Evolutionary conservation across 2,113 vertebrate species (phyloP), one percentile per base, ranked within the genome.

Genomic region (Dipodomys merriami): DNA sequence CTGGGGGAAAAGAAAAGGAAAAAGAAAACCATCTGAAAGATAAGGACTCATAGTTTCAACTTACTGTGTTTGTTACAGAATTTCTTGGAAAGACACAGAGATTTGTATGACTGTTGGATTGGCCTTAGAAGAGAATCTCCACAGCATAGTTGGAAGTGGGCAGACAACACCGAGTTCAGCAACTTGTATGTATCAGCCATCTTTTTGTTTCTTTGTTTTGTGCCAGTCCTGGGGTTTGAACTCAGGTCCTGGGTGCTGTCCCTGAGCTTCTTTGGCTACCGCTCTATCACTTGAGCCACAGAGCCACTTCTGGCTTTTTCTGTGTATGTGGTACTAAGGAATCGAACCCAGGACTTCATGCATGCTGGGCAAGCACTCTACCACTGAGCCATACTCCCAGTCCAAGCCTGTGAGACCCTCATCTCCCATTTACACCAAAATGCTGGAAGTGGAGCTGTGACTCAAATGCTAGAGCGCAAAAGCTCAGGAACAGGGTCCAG

Each of bases 1-100:
- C 27, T 3, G 64, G 62, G 71, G 83, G 67, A 8, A 22, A n/a
- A 0, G 39, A 13, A 25, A 46, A 7, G 30, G 30, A 64, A 57
- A 9, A 4, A 33, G 4, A n/a, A 4, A 33, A 6, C 23, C 49
- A 23, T 65, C 62, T 30, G 57, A 64, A 23, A 62, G 33, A 82
- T 62, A 77, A 65, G 73, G 44, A 88, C 2, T 22, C 13, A n/a
- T 22, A 13, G 49, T 57, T 60, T 77, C 30, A 20, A 18, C 87
- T 85, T 82, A 49, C n/a, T 15, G 7, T 92, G 8, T 83, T 77
- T 83, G 83, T 30, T 3, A 93, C 27, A 95, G 94, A 27, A 79
- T 8, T 93, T 94, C 25, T 39, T 93, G 49, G 29, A 4, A 35
- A 92, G 92, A 90, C 88, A 92, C 60, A 95, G 92, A 80, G 74